Conservation (phyloP, 2,888 invertebrate genomes). For the Deilephila porcellus region DNA sequence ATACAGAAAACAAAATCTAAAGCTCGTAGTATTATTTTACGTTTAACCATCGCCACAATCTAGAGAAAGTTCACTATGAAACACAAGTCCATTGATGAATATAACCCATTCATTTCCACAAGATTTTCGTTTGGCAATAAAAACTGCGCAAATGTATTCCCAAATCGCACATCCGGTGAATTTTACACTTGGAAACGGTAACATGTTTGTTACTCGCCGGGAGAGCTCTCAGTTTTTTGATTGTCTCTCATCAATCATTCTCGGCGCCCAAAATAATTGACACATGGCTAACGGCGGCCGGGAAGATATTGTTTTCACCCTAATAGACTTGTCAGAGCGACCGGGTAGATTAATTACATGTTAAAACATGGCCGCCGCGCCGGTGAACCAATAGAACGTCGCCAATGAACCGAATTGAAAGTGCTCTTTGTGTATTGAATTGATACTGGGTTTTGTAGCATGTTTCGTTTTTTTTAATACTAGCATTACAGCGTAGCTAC, state of each 20-base stretch:
- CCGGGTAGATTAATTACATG: slow-evolving; percentile 67
- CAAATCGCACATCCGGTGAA: not conserved
- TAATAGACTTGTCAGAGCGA: slow-evolving; percentile 68
- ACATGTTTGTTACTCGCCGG: slow-evolving; percentile 21
- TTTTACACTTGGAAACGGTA: not conserved
- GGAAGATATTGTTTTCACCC: slow-evolving; percentile 65
- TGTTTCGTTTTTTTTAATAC: not conserved
- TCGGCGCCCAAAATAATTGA: slow-evolving; percentile 60
- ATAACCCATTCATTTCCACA: not conserved
- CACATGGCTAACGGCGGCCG: slow-evolving; percentile 55
- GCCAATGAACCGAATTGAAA: slow-evolving; percentile 1
- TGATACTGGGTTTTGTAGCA: not conserved
- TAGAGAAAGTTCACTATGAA: too few relatives aligned
- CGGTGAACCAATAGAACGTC: not conserved
- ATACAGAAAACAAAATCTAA: too few relatives aligned
- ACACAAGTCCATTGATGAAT: too few relatives aligned
- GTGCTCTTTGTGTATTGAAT: not conserved
- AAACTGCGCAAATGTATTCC: not conserved
- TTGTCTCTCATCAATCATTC: slow-evolving; percentile 63
- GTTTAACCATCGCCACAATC: too few relatives aligned
- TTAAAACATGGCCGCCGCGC: slow-evolving; percentile 25
- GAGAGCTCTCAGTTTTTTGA: slow-evolving; percentile 35
- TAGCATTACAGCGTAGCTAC: too few relatives aligned
- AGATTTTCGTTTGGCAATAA: not conserved
- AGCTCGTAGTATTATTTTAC: too few relatives aligned